These are phyloP conservation scores for Pissodes strobi DNA, from an alignment of 1,140 invertebrate species.

Conservation along the genomic window DNA sequence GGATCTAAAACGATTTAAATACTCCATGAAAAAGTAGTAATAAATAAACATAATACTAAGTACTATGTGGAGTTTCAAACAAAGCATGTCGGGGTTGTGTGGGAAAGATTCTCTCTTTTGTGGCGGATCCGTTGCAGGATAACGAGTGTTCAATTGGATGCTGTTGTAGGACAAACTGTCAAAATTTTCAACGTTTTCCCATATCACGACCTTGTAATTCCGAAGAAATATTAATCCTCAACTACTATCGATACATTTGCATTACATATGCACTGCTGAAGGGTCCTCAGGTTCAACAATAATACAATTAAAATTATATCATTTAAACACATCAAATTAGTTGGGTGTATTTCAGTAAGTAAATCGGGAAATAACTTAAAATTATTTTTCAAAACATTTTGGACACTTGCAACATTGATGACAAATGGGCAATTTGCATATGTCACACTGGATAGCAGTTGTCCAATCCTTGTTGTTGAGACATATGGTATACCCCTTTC, in stretches of 20 bases:
- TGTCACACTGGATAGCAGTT: constrained; percentile 10
- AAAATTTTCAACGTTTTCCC: too few species aligned
- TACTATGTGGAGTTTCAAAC: too few species aligned
- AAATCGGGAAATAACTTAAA: background rate
- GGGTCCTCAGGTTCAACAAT: constrained; percentile 7
- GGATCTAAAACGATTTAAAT: too few species aligned
- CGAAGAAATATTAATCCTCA: constrained; percentile 10
- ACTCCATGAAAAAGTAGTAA: too few species aligned
- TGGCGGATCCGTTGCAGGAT: too few species aligned
- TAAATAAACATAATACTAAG: too few species aligned
- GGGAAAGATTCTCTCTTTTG: too few species aligned
- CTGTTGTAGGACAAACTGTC: too few species aligned
- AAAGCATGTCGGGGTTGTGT: too few species aligned
- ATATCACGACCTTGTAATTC: too few species aligned
- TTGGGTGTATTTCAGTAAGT: background rate
- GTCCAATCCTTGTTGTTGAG: constrained; percentile 6
- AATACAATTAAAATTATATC: background rate
- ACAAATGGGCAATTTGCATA: constrained; percentile 7
- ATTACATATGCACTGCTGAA: background rate
- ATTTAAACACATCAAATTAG: background rate
- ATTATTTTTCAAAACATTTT: constrained; percentile 10
- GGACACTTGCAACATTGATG: constrained; percentile 15
- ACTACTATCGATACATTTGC: background rate
- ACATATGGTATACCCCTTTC: constrained; percentile 4
- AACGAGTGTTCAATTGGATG: too few species aligned